Percentiles rank a stretch among this genome's conserved stretches.
phyloP scores from a whole-genome alignment of 2,797 vertebrate genomes.

The Artibeus jamaicensis region DNA sequence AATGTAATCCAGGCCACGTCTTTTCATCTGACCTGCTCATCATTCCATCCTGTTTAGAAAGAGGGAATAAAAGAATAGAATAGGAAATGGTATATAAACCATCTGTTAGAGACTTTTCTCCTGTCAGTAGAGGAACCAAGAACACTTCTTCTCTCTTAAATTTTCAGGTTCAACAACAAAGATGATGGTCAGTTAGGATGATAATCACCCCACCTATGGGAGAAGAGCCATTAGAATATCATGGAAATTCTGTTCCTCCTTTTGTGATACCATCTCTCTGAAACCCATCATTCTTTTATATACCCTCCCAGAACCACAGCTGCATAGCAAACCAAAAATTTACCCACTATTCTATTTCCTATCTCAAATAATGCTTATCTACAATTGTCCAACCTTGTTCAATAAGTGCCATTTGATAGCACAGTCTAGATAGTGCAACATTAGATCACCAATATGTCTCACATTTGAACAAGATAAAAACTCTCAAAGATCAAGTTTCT shows the following conservation, averaged over 20 bases:
- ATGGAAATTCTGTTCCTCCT: neutral
- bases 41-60: neutral
- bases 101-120: neutral
- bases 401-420: neutral
- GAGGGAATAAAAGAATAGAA: neutral
- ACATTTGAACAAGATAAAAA: slow-evolving; percentile 21
- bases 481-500: neutral
- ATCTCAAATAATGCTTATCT: neutral
- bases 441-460: neutral
- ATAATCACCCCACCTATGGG: neutral
- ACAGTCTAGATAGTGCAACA: neutral
- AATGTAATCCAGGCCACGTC: neutral
- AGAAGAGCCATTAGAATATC: neutral
- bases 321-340: neutral
- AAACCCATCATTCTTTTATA: neutral
- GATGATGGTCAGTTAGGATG: neutral
- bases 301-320: neutral
- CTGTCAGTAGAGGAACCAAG: neutral
- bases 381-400: neutral
- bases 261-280: neutral
- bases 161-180: neutral
- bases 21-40: neutral
- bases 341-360: neutral
- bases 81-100: neutral
- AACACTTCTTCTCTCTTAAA: neutral